These are phyloP conservation scores for Aratinga solstitialis DNA, from an alignment of 2,797 vertebrate species.

Conservation along the genomic window DNA sequence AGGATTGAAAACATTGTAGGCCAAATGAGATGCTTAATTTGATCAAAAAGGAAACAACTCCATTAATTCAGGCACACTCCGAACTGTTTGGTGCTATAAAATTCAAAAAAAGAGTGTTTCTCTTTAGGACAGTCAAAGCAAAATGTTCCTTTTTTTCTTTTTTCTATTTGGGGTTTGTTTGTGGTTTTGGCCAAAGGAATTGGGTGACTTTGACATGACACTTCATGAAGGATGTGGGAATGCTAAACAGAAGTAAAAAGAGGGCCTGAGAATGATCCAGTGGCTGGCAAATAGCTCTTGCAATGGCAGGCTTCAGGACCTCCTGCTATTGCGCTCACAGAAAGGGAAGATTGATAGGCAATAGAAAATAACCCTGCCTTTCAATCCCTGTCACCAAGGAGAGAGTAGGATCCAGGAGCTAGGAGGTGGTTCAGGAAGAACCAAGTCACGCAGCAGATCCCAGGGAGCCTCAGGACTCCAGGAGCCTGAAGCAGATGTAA, in stretches of 20 bases:
- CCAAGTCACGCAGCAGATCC: neutral
- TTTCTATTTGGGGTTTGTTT: constrained; percentile 28
- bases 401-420: neutral
- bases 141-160: neutral
- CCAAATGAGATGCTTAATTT: neutral
- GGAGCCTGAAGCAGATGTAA: neutral
- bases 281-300: neutral
- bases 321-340: neutral
- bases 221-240: constrained; percentile 53
- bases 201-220: constrained; percentile 52
- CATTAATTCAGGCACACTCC: neutral
- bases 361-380: neutral
- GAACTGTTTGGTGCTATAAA: neutral
- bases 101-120: neutral
- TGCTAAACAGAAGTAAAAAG: neutral
- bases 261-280: constrained; percentile 43
- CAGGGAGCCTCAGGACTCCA: neutral
- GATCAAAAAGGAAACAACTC: neutral
- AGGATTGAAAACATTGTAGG: neutral
- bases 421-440: neutral
- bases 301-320: neutral
- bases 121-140: neutral
- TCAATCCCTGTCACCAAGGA: neutral
- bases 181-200: neutral
- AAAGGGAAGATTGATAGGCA: neutral